phyloP scores from a whole-genome alignment of 2,797 vertebrate genomes.

The Iguana delicatissima region DNA sequence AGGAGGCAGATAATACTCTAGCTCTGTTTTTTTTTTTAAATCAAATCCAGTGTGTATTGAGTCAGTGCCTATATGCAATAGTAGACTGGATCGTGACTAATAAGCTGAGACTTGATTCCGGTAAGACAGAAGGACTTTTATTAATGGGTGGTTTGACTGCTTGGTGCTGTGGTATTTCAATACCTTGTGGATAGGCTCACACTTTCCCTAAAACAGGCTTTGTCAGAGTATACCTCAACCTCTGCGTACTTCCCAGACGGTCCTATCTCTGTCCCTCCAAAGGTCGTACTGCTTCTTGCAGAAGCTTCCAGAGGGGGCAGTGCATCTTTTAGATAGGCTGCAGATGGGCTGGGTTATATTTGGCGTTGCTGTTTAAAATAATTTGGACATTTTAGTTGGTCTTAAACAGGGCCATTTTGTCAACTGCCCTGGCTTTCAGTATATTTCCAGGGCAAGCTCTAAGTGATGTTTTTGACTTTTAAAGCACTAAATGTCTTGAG shows the following conservation, averaged over 20 bases:
- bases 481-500: not conserved
- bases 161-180: not conserved
- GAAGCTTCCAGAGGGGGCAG: no score
- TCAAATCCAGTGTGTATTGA: not conserved
- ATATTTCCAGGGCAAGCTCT: no score
- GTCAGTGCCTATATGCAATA: not conserved
- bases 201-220: not conserved
- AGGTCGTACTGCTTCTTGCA: no score
- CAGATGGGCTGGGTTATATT: not conserved
- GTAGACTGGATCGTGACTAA: not conserved
- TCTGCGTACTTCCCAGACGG: no score
- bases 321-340: no score
- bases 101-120: not conserved
- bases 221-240: no score
- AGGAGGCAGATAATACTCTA: not conserved
- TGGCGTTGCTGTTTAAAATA: not conserved
- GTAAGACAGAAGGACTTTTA: not conserved
- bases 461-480: not conserved
- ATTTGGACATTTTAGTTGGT: no score
- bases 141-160: not conserved
- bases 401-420: not conserved
- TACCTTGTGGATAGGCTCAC: not conserved
- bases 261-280: no score
- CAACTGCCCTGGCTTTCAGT: no score
- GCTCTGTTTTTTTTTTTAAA: not conserved